A percentile compares a stretch with the other conserved stretches of the same genome.
These are phyloP conservation scores for Acanthopleura granulata DNA, from an alignment of 2,888 invertebrate genomes.

Conservation along the genomic window DNA sequence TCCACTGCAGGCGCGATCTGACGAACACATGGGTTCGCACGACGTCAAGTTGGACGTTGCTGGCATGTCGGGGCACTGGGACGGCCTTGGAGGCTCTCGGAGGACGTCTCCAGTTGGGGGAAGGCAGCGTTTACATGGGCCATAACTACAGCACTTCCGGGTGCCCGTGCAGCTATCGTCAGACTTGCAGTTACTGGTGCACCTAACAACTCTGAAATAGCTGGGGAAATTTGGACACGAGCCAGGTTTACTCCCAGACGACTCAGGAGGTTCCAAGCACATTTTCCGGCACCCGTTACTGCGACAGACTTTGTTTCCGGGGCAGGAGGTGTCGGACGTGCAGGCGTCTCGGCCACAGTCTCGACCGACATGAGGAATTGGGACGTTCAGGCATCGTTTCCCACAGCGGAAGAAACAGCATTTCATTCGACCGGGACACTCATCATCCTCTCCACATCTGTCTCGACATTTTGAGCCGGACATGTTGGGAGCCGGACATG, in stretches of 20 bases:
- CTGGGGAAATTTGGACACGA: slow-evolving; percentile 1
- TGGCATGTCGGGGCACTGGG: not conserved
- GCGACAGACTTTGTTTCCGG: not conserved
- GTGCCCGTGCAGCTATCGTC: not conserved
- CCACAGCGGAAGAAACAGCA: slow-evolving; percentile 9
- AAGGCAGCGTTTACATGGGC: not conserved
- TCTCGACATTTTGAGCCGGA: not conserved
- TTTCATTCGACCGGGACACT: not conserved
- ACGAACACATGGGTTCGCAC: slow-evolving; percentile 7
- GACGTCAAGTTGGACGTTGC: not conserved
- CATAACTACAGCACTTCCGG: not conserved
- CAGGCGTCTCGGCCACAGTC: not conserved
- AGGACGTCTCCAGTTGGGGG: not conserved
- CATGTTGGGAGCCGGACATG: not conserved
- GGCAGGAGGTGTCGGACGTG: not conserved
- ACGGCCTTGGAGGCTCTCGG: not conserved
- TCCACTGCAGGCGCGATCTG: not conserved
- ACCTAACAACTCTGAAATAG: not conserved
- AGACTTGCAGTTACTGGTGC: not conserved
- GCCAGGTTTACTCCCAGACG: not conserved
- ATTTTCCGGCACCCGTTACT: not conserved
- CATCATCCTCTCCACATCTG: not conserved
- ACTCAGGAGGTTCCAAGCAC: not conserved
- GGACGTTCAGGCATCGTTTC: slow-evolving; percentile 4
- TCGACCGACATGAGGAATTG: not conserved